Evolutionary conservation across 1,140 invertebrate species (phyloP).

Genomic region (Schlechtendalia chinensis): DNA sequence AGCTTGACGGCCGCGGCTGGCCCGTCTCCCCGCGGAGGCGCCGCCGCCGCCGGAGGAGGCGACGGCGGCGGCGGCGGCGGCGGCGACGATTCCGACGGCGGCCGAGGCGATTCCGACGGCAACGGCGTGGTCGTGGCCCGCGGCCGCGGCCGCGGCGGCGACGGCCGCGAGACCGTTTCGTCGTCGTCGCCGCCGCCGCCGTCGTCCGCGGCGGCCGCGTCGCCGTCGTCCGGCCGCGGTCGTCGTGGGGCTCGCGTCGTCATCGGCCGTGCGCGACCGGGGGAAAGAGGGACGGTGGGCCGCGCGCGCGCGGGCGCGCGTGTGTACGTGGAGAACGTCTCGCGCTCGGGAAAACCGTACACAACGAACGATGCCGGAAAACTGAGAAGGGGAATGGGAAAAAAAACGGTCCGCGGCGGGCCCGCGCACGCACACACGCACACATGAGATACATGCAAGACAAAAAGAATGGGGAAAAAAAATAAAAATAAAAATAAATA

Average conservation of each 20-base stretch:
- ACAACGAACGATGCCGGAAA: conserved; percentile 49
- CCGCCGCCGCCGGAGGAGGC: conserved; percentile 1
- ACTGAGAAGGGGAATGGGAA: conserved; percentile 48
- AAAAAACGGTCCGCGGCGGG: conserved; percentile 42
- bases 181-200: conserved; percentile 16
- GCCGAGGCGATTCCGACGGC: background rate
- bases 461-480: too few relatives aligned
- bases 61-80: conserved; percentile 24
- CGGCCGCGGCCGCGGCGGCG: conserved; percentile 39
- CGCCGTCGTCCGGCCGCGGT: background rate
- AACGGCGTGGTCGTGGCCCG: background rate
- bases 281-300: too few relatives aligned
- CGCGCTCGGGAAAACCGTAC: conserved; percentile 46
- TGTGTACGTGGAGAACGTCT: conserved; percentile 17
- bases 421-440: conserved; percentile 38
- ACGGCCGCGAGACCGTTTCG: conserved; percentile 1
- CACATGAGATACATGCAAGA: conserved; percentile 50
- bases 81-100: background rate
- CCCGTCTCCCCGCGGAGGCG: conserved; percentile 27
- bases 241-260: background rate
- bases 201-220: conserved; percentile 8
- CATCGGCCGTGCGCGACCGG: too few relatives aligned
- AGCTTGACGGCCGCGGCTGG: conserved; percentile 52
- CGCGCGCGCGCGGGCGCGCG: background rate
- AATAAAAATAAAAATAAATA: too few relatives aligned